Conservation (phyloP, 2,113 vertebrate species). For the Capreolus pygargus region DNA sequence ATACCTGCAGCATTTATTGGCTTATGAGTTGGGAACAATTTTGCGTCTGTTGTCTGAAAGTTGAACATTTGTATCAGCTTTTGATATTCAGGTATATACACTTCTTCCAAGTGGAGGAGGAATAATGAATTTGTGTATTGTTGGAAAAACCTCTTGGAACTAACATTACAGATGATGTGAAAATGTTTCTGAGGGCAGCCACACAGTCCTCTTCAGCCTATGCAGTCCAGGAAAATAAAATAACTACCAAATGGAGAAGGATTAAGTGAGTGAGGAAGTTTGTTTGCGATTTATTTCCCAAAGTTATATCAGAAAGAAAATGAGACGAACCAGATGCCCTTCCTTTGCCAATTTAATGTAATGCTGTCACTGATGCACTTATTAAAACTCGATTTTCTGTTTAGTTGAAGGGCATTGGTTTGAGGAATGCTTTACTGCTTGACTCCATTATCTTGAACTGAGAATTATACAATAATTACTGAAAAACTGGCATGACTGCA, state of each 20-base stretch:
- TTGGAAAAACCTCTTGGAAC: constrained; percentile 60
- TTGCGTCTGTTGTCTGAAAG: neutral
- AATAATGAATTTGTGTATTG: constrained; percentile 39
- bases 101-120: neutral
- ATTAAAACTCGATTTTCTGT: constrained; percentile 10
- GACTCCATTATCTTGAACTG: constrained; percentile 9
- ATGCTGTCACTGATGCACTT: neutral
- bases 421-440: neutral
- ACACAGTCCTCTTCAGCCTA: constrained; percentile 38
- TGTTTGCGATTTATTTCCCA: neutral
- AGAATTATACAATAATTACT: neutral
- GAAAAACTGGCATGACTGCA: neutral
- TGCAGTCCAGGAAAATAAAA: constrained; percentile 71
- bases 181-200: constrained; percentile 66
- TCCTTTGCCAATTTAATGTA: neutral
- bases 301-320: constrained; percentile 35
- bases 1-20: neutral
- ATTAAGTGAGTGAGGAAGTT: constrained; percentile 27
- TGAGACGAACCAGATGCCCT: neutral
- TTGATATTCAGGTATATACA: neutral
- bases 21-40: neutral
- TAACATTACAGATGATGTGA: constrained; percentile 54
- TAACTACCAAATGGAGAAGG: constrained; percentile 66
- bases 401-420: neutral
- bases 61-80: neutral